phyloP scores from a whole-genome alignment of 2,113 vertebrate genomes.

The Capreolus pygargus region DNA sequence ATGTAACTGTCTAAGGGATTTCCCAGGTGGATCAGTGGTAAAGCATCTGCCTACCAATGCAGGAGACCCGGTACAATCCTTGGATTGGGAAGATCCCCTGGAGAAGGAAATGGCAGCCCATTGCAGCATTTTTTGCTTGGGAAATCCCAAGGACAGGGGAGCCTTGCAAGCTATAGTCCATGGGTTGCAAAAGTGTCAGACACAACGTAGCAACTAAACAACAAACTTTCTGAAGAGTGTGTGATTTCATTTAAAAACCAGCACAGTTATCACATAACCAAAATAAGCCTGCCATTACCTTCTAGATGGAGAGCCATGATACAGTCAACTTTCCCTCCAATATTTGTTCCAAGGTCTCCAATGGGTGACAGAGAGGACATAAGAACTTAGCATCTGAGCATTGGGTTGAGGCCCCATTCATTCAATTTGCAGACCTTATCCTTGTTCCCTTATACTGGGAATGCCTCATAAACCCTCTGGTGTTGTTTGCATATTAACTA shows the following conservation, averaged over 20 bases:
- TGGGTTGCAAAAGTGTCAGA: neutral
- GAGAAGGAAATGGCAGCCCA: neutral
- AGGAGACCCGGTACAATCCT: neutral
- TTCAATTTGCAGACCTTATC: neutral
- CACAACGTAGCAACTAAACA: neutral
- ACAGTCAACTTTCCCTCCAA: neutral
- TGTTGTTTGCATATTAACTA: neutral
- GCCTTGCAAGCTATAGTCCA: neutral
- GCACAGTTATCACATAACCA: fast-evolving
- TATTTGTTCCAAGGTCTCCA: neutral
- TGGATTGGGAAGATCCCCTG: neutral
- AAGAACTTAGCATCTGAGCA: neutral
- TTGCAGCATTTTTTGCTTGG: neutral
- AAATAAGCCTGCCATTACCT: fast-evolving
- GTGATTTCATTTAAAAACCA: neutral
- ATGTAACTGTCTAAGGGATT: neutral
- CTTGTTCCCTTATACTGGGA: neutral
- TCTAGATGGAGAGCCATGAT: neutral
- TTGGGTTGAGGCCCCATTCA: neutral
- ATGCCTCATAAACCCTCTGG: neutral
- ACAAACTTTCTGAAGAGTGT: neutral
- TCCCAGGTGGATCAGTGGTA: neutral
- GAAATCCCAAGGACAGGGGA: neutral
- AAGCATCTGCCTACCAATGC: neutral
- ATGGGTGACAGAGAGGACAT: neutral